Evolutionary conservation across 2,888 invertebrate species (phyloP).

Genomic region (Tethea ocularis): DNA sequence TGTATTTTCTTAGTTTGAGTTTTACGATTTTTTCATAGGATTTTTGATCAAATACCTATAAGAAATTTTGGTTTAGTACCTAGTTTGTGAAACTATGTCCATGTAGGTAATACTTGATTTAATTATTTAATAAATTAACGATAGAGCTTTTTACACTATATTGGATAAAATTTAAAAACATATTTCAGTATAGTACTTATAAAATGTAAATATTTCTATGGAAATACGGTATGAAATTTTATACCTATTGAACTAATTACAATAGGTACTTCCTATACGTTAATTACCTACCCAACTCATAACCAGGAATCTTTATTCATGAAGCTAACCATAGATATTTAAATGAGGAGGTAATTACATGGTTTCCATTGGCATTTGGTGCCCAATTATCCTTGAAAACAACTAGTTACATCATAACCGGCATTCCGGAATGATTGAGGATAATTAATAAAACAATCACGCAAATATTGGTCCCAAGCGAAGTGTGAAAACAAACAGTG

Average conservation of each 20-base stretch:
- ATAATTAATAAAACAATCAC: conserved; percentile 72
- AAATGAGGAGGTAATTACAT: conserved; percentile 4
- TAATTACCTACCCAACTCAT: not conserved
- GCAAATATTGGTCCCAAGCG: conserved; percentile 46
- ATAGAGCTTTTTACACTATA: too few relatives aligned
- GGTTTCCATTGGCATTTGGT: not conserved
- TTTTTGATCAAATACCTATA: too few relatives aligned
- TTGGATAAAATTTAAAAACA: too few relatives aligned
- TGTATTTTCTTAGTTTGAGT: not conserved
- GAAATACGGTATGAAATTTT: too few relatives aligned
- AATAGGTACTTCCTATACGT: not conserved
- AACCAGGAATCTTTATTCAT: not conserved
- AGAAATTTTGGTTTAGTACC: too few relatives aligned
- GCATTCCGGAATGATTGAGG: conserved; percentile 32
- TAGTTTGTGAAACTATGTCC: too few relatives aligned
- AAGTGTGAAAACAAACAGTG: conserved; percentile 72
- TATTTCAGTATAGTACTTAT: too few relatives aligned
- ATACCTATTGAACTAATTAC: not conserved
- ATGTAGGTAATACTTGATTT: too few relatives aligned
- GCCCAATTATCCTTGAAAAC: conserved; percentile 30
- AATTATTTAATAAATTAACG: too few relatives aligned
- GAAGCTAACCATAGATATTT: not conserved
- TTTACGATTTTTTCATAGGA: not conserved
- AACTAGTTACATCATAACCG: conserved; percentile 48
- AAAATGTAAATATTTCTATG: too few relatives aligned